Percentiles rank a stretch among this genome's conserved stretches.
Evolutionary conservation across 2,888 invertebrate species (phyloP).

Genomic region (Halictus ligatus): DNA sequence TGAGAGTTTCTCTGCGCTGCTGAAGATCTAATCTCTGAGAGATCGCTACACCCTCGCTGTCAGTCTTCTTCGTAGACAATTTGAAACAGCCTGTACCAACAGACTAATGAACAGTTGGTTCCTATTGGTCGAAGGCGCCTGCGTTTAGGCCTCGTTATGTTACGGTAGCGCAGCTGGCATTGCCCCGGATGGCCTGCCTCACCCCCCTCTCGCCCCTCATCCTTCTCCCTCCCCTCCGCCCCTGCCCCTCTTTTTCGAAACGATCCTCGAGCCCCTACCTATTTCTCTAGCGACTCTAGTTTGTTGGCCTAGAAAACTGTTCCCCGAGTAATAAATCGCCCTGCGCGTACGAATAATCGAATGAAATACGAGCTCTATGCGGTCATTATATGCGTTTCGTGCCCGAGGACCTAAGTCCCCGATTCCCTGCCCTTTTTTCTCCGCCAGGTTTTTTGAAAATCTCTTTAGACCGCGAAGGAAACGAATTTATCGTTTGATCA

Average conservation of each 20-base stretch:
- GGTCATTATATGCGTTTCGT: slow-evolving; percentile 54
- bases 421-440: not conserved
- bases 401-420: slow-evolving; percentile 1
- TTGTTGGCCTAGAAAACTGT: slow-evolving; percentile 73
- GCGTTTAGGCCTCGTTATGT: slow-evolving; percentile 75
- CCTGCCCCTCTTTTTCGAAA: slow-evolving; percentile 56
- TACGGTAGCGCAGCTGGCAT: slow-evolving; percentile 82
- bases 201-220: slow-evolving; percentile 40
- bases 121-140: slow-evolving; percentile 80
- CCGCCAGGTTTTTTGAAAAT: not conserved
- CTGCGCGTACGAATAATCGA: slow-evolving; percentile 57
- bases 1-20: slow-evolving; percentile 7
- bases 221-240: slow-evolving; percentile 21
- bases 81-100: slow-evolving; percentile 76
- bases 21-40: slow-evolving; percentile 42
- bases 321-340: slow-evolving; percentile 65
- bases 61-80: slow-evolving; percentile 64
- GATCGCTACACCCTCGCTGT: slow-evolving; percentile 56
- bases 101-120: slow-evolving; percentile 83
- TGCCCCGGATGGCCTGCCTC: slow-evolving; percentile 61
- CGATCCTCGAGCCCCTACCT: slow-evolving; percentile 61
- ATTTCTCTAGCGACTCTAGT: slow-evolving; percentile 68
- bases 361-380: slow-evolving; percentile 58
- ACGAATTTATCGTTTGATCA: not conserved
- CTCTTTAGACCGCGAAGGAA: not conserved